Percentiles rank a stretch among this genome's conserved stretches.
These are phyloP conservation scores for Hemitrygon akajei DNA, from an alignment of 2,797 vertebrate genomes.

Conservation along the genomic window DNA sequence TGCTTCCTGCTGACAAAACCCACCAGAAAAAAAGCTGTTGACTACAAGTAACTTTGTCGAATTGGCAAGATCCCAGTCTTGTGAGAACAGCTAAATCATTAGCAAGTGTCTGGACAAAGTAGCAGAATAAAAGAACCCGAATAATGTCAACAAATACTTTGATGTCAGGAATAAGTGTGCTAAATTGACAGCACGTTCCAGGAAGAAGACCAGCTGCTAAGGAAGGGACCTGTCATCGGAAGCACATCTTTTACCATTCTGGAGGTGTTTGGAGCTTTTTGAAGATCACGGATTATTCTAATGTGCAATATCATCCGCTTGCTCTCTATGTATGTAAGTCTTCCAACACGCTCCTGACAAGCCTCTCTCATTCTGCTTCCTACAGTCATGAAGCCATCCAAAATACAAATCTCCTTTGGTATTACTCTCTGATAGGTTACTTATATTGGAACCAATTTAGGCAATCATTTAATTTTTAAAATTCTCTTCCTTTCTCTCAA, in stretches of 20 bases:
- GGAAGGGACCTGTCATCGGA: not conserved
- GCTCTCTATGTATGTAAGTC: too few species aligned
- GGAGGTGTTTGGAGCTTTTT: not conserved
- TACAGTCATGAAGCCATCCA: too few species aligned
- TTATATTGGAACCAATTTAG: too few species aligned
- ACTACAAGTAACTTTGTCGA: not conserved
- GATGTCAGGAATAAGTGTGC: not conserved
- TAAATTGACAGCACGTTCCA: not conserved
- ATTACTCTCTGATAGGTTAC: too few species aligned
- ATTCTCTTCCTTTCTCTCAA: too few species aligned
- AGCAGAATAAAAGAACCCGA: not conserved
- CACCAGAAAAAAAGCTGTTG: not conserved
- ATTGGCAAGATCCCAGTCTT: not conserved
- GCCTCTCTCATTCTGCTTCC: too few species aligned
- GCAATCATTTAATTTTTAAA: too few species aligned
- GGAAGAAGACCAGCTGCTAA: not conserved
- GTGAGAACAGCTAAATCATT: not conserved
- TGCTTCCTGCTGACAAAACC: not conserved
- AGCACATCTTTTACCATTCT: not conserved
- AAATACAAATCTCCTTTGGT: too few species aligned
- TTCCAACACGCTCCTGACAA: too few species aligned
- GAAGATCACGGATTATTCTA: not conserved
- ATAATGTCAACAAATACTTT: slow-evolving; percentile 1
- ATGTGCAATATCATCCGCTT: not conserved
- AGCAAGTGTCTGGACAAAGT: not conserved